Evolutionary conservation across 2,113 vertebrate genomes (phyloP), one percentile per base, ranked within the genome.

Genomic region (Mastomys natalensis): DNA sequence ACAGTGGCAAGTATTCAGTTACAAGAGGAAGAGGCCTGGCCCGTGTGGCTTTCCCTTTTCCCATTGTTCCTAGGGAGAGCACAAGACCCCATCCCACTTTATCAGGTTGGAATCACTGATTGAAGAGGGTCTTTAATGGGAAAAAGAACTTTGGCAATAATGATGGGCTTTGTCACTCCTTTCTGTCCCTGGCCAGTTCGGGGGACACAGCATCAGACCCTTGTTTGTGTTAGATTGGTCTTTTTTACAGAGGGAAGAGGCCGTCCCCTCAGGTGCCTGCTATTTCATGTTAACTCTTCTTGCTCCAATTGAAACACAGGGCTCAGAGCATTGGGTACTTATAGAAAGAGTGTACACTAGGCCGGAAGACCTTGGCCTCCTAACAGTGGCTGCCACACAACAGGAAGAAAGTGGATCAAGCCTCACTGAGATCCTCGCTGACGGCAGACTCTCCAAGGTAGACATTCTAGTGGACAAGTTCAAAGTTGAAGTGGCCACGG

Each of bases 251-350:
- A 17, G 89, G 80, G 68, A 96, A 96, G 17, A 91, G 70, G 85
- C 37, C 76, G 19, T 12, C 73, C 87, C 62, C 95, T 22, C 24
- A 80, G 95, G 90, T 98, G 31, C 5, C 10, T 74, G 94, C 87
- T 98, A 97, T 98, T 98, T 98, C 98, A 99, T 98, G 98, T 99
- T 99, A 99, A 99, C 99, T 99, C 97, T 99, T 99, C 99, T 99
- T 99, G 99, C 99, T 99, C 99, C 99, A 99, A 99, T 99, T 99
- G 99, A 99, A 99, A 99, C 99, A 96, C 99, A 99, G 99, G 99
- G 99, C 97, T 99, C 99, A 98, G 99, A 99, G 99, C 99, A 99
- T 97, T 99, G 99, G 99, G 99, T 99, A 99, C 99, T 99, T 98
- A 99, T 99, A 99, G 99, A 99, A 98, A 99, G 99, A 99, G 98